Evolutionary conservation across 2,113 vertebrate genomes (phyloP), one percentile per base, ranked within the genome.

Genomic region (Rhabdomys dilectus): DNA sequence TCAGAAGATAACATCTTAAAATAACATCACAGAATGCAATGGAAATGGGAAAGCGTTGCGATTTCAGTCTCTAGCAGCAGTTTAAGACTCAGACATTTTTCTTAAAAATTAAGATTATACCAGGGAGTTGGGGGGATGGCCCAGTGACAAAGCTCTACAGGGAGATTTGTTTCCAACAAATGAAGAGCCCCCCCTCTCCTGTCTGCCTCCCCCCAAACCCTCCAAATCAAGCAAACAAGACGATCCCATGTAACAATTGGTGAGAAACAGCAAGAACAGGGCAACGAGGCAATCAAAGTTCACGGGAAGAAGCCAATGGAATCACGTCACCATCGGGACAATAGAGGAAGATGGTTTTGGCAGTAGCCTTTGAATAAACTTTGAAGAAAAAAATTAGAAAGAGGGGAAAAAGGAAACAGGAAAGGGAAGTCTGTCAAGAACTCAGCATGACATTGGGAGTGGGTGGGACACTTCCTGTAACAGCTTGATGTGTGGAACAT

Each of bases 371-470:
- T 97, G 96, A 98, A 97, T 96, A 89, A 91, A 91, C 95, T 96
- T 93, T 97, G 93, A 97, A 97, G 97, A 96, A 97, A 97, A 97
- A 97, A 96, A 90, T 72, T 92, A 95, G 97, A 97, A 95, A 97
- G 93, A 96, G 91, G 97, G 96, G 97, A 73, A 97, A 97, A 98
- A 97, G 97, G 98, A 98, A 97, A 98, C 89, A 8, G 97, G 97
- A 96, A 98, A 94, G 12, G 97, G 98, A 98, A 98, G 96, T 95
- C 95, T 97, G 97, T 68, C 91, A 84, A 94, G 96, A 75, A 95
- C 56, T 81, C 95, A 81, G 98, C 89, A 80, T 89, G 97, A 97
- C 94, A 97, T 93, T 94, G 58, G 68, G 66, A 84, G 89, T 87
- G 95, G 98, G 98, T 96, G 98, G 97, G 93, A 96, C 96, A 78